These are phyloP conservation scores for Ifrita kowaldi DNA, from an alignment of 2,113 vertebrate species.

Conservation along the genomic window DNA sequence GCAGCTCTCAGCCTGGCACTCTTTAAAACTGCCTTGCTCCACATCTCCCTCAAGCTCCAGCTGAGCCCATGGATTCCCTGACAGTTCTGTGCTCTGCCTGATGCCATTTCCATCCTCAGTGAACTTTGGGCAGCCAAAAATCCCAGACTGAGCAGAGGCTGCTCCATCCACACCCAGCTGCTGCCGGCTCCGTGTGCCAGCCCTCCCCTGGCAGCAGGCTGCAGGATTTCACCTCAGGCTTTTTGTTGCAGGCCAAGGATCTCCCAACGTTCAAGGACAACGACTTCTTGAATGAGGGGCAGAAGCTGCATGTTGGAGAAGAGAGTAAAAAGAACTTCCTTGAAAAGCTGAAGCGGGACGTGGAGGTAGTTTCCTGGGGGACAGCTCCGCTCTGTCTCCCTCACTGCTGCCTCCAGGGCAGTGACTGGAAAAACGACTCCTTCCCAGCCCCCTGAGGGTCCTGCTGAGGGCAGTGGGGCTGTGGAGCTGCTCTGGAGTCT, in stretches of 20 bases:
- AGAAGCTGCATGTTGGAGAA: slow-evolving; percentile 90
- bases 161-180: accelerated
- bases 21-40: background rate
- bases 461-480: background rate
- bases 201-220: background rate
- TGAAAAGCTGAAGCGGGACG: slow-evolving; percentile 90
- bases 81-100: background rate
- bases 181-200: background rate
- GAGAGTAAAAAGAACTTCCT: slow-evolving; percentile 94
- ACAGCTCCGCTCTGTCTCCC: background rate
- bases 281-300: slow-evolving; percentile 93
- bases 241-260: slow-evolving; percentile 84
- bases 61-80: background rate
- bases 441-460: background rate
- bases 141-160: accelerated
- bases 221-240: background rate
- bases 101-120: background rate
- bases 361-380: slow-evolving; percentile 78
- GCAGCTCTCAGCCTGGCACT: background rate
- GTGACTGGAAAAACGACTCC: background rate
- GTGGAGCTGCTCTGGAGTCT: background rate
- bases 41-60: background rate
- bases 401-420: background rate
- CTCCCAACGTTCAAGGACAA: slow-evolving; percentile 96
- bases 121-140: background rate